Percentiles rank a stretch among this genome's conserved stretches.
phyloP scores from a whole-genome alignment of 2,888 invertebrate genomes.

The Lasioglossum vierecki region DNA sequence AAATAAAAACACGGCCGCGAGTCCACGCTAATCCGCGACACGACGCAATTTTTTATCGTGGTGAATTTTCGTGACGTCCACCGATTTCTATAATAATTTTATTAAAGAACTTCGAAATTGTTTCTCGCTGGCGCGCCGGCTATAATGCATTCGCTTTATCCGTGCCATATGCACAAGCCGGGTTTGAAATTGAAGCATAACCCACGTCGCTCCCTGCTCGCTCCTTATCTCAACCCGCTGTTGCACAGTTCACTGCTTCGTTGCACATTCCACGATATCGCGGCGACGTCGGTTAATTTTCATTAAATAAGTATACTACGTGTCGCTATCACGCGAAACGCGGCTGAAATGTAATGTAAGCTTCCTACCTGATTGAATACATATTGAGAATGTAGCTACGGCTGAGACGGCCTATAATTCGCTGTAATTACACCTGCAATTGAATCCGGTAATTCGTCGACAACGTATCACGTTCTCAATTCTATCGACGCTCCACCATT shows the following conservation, averaged over 20 bases:
- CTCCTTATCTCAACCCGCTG: conserved; percentile 39
- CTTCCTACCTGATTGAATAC: conserved; percentile 11
- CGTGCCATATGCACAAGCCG: background rate
- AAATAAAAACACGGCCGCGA: background rate
- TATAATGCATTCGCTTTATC: conserved; percentile 20
- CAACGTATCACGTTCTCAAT: background rate
- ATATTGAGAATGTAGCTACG: background rate
- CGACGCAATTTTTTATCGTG: background rate
- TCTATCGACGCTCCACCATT: background rate
- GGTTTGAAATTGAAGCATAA: conserved; percentile 64
- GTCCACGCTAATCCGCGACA: conserved; percentile 1
- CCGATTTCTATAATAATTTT: background rate
- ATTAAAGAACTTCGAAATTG: background rate
- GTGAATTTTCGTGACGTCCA: background rate
- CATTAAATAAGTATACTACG: conserved; percentile 56
- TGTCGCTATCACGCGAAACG: background rate
- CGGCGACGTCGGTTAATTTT: conserved; percentile 62
- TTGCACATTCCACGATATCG: conserved; percentile 38
- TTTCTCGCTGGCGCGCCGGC: background rate
- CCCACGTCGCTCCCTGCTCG: background rate
- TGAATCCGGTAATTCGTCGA: background rate
- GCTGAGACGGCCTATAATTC: background rate
- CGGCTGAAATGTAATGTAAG: background rate
- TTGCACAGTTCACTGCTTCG: conserved; percentile 48
- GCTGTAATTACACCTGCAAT: background rate